Evolutionary conservation across 2,797 vertebrate species (phyloP).

Genomic region (Podarcis siculus): DNA sequence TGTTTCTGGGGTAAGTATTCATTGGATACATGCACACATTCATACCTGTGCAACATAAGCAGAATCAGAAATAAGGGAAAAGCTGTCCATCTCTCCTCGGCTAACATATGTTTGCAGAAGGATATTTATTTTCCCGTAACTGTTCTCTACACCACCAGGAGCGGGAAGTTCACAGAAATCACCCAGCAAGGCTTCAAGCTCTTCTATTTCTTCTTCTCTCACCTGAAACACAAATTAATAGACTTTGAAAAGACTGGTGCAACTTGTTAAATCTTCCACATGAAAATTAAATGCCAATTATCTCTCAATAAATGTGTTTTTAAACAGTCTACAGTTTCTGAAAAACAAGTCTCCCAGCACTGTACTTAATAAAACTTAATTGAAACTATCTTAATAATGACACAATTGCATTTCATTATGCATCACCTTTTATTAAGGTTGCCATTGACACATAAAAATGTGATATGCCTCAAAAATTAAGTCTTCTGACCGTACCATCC

Average conservation of each 20-base stretch:
- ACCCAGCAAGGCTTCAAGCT: conserved; percentile 88
- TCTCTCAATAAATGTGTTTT: conserved; percentile 49
- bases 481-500: conserved; percentile 75
- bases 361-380: conserved; percentile 69
- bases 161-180: conserved; percentile 91
- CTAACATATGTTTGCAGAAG: conserved; percentile 96
- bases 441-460: conserved; percentile 80
- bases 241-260: conserved; percentile 63
- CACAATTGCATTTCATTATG: conserved; percentile 80
- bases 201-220: conserved; percentile 94
- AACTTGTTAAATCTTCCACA: conserved; percentile 56
- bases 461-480: conserved; percentile 80
- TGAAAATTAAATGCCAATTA: conserved; percentile 61
- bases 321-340: conserved; percentile 57
- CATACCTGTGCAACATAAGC: conserved; percentile 96
- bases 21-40: conserved; percentile 23
- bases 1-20: background rate
- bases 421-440: conserved; percentile 77
- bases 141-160: conserved; percentile 94
- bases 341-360: conserved; percentile 42
- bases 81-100: conserved; percentile 95
- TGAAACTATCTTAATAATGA: conserved; percentile 75
- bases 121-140: conserved; percentile 98
- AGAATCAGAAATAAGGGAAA: conserved; percentile 98
- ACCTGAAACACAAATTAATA: conserved; percentile 81